Evolutionary conservation across 2,113 vertebrate genomes (phyloP).

Genomic region (Thalassoma bifasciatum): DNA sequence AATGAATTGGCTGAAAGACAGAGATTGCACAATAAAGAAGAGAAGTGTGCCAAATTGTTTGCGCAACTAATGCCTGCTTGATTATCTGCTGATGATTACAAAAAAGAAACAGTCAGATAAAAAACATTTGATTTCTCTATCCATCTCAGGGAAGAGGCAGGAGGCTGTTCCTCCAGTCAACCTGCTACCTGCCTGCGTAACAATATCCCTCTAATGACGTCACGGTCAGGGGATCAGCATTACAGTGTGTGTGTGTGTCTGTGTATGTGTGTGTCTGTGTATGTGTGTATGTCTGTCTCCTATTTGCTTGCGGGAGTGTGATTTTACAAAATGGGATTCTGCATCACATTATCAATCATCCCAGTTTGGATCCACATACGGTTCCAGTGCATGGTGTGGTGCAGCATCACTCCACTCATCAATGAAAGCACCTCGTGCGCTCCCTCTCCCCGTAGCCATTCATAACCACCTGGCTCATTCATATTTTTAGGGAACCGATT

Average conservation of each 20-base stretch:
- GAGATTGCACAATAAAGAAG: slow-evolving; percentile 26
- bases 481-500: slow-evolving; percentile 52
- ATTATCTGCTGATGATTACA: slow-evolving; percentile 9
- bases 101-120: not conserved
- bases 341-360: slow-evolving; percentile 10
- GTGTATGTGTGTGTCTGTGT: not conserved
- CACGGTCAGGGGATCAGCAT: slow-evolving; percentile 51
- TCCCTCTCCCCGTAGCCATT: slow-evolving; percentile 68
- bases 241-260: slow-evolving; percentile 14
- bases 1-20: slow-evolving; percentile 20
- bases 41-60: slow-evolving; percentile 32
- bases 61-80: slow-evolving; percentile 19
- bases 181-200: slow-evolving; percentile 57
- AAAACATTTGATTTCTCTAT: slow-evolving; percentile 2
- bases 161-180: slow-evolving; percentile 14
- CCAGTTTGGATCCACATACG: not conserved
- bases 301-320: not conserved
- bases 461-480: slow-evolving; percentile 81
- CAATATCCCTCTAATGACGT: slow-evolving; percentile 51
- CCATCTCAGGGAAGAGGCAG: slow-evolving; percentile 25
- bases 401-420: slow-evolving; percentile 62
- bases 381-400: slow-evolving; percentile 11
- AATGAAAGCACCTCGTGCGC: slow-evolving; percentile 68
- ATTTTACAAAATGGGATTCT: slow-evolving; percentile 15
- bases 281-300: not conserved